phyloP scores from a whole-genome alignment of 1,140 invertebrate species.

The Lasioglossum albipes region DNA sequence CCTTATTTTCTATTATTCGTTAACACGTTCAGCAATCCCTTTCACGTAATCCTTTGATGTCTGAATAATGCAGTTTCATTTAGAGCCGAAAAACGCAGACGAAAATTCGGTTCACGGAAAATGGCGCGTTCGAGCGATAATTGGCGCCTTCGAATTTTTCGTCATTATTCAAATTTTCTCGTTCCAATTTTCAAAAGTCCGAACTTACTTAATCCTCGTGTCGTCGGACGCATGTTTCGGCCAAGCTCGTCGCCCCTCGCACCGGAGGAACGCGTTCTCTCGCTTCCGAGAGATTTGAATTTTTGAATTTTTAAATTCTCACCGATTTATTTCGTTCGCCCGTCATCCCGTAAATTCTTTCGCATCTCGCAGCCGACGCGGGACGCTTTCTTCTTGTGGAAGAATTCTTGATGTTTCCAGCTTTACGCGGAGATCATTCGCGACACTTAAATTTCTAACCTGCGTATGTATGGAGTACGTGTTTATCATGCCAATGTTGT shows the following conservation, averaged over 20 bases:
- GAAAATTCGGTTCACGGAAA: constrained; percentile 74
- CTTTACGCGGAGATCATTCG: neutral
- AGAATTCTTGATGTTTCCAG: neutral
- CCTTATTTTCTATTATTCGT: neutral
- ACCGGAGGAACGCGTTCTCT: neutral
- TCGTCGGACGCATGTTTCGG: neutral
- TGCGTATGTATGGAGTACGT: constrained; percentile 28
- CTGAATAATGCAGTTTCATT: neutral
- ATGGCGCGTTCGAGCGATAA: constrained; percentile 80
- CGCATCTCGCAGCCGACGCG: constrained; percentile 10
- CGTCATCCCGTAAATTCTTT: constrained; percentile 24
- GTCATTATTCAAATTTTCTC: constrained; percentile 64
- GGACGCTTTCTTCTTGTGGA: neutral
- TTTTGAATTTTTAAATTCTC: constrained; percentile 78
- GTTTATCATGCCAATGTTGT: neutral
- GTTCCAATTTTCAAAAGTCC: constrained; percentile 52
- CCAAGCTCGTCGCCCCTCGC: neutral
- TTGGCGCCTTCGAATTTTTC: constrained; percentile 77
- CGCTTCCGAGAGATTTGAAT: constrained; percentile 70
- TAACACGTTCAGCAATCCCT: neutral
- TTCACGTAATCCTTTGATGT: neutral
- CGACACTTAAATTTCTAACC: constrained; percentile 37
- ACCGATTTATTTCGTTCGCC: constrained; percentile 21
- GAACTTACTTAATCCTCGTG: constrained; percentile 5
- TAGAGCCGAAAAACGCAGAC: constrained; percentile 35